Evolutionary conservation across 2,888 invertebrate species (phyloP), one percentile per base, ranked within the genome.

Genomic region (Diploptera punctata): DNA sequence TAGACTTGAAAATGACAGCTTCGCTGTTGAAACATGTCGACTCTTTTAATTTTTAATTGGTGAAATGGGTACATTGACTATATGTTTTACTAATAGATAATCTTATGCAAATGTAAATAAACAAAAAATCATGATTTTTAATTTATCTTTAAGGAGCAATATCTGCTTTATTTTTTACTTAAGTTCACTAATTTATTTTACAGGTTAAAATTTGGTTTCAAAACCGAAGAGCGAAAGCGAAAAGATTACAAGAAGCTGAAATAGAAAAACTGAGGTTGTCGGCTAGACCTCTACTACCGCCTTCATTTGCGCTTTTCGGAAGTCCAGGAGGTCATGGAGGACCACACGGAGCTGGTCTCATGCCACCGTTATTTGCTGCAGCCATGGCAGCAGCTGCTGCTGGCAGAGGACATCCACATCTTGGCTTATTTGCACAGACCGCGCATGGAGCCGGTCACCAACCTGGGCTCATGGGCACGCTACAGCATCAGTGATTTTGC

Each of bases 201-300:
- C 97, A 97, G 90, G 94, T 94, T 77, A 95, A 96, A 87, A 95
- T 95, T 80, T 95, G 95, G 95, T 95, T 95, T 84, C 95, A 95
- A 87, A 96, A 96, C 82, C 88, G 93, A 82, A 87, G 95, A 62
- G 98, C 98, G 77, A 99, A 99, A 85, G 97, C 97, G 80, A 99
- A 99, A 86, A 87, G 99, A 29, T 88, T 98, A 3, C 97, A 98
- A 85, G 98, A 99, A 81, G 98, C 97, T 1, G 97, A 97, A 83
- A 89, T 97, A 77, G 97, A 97, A 83, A 96, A 97, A 82, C 85
- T 96, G 81, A 93, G 98, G 85, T 86, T 89, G 83, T 86, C 88
- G n/a, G 75, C 21, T 86, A 88, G 19, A 86, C 88, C 31, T 85
- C 85, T 70, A 83, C 86, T 75, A 86, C 86, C 5, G 77, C 75